Evolutionary conservation across 2,797 vertebrate species (phyloP).

Genomic region (Hippocampus kuda): DNA sequence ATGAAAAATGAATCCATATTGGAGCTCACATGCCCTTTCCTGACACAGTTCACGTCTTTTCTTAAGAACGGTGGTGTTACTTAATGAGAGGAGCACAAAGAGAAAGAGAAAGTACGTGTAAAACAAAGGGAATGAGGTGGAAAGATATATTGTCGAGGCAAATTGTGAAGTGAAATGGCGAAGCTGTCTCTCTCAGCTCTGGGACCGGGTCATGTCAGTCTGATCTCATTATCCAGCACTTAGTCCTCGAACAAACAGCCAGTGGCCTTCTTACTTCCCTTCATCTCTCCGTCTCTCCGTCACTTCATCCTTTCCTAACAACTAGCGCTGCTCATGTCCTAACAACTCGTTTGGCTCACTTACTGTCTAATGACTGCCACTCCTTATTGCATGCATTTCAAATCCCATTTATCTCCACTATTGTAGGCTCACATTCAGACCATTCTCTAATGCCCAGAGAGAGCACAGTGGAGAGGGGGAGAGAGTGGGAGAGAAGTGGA

Average conservation of each 20-base stretch:
- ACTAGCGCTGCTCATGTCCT: constrained; percentile 66
- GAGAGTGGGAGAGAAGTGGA: constrained; percentile 10
- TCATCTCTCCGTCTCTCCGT: constrained; percentile 51
- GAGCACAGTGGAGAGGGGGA: constrained; percentile 29
- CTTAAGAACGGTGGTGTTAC: constrained; percentile 7
- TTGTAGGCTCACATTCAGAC: constrained; percentile 61
- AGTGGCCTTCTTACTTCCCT: constrained; percentile 57
- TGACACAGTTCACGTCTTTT: neutral
- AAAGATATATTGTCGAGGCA: constrained; percentile 25
- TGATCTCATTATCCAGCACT: constrained; percentile 73
- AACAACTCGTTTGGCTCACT: constrained; percentile 70
- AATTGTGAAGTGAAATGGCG: constrained; percentile 56
- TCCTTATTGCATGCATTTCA: constrained; percentile 65
- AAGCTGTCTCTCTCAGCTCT: constrained; percentile 65
- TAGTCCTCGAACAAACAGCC: constrained; percentile 70
- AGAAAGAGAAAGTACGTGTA: constrained; percentile 41
- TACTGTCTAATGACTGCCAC: constrained; percentile 69
- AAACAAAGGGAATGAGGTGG: constrained; percentile 46
- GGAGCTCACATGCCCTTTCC: neutral
- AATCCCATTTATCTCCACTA: constrained; percentile 68
- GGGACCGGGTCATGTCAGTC: constrained; percentile 63
- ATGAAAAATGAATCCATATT: neutral
- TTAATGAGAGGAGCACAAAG: constrained; percentile 18
- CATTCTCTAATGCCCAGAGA: constrained; percentile 58
- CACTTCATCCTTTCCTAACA: constrained; percentile 59